Percentiles rank a stretch among this genome's conserved stretches.
These are phyloP conservation scores for Neosilurus mollespiculum DNA, from an alignment of 2,797 vertebrate genomes.

Conservation along the genomic window DNA sequence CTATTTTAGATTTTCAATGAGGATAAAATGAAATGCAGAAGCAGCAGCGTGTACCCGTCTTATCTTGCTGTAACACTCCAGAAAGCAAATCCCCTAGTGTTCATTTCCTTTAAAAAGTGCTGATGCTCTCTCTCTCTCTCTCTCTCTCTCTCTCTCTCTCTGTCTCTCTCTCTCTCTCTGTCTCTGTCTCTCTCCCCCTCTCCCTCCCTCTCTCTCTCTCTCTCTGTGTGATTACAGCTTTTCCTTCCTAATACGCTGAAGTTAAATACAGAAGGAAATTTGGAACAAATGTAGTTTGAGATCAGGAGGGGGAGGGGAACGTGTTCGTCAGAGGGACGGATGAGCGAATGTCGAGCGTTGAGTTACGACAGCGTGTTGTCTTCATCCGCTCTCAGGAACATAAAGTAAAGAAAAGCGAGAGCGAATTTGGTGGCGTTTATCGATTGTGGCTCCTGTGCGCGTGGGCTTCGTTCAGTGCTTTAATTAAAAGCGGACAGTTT, in stretches of 20 bases:
- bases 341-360: neutral
- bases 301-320: neutral
- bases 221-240: no score
- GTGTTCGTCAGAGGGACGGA: neutral
- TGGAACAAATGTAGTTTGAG: neutral
- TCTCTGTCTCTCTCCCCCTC: no score
- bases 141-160: no score
- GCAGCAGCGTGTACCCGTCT: neutral
- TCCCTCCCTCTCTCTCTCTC: no score
- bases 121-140: no score
- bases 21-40: neutral
- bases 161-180: no score
- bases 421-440: constrained; percentile 51
- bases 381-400: neutral
- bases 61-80: neutral
- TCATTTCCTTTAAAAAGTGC: neutral
- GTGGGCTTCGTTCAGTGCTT: constrained; percentile 64
- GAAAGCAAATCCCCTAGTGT: neutral
- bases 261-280: neutral
- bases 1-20: neutral
- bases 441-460: constrained; percentile 53
- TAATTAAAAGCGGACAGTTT: constrained; percentile 71
- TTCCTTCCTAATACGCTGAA: neutral
- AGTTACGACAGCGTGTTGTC: neutral
- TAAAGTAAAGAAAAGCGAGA: neutral